phyloP scores from a whole-genome alignment of 2,888 invertebrate species.

The Malthinus flaveolus region DNA sequence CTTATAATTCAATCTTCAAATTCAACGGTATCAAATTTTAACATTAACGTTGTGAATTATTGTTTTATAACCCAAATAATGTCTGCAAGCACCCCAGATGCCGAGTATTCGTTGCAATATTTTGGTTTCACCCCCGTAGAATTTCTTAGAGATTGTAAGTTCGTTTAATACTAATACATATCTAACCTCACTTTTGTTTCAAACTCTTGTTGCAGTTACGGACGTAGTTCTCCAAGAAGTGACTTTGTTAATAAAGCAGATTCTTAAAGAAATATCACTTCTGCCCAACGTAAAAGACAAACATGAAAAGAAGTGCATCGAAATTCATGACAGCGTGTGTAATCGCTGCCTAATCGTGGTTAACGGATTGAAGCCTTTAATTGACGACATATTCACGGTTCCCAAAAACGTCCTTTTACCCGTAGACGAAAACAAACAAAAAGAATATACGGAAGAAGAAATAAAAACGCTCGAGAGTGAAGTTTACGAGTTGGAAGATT shows the following conservation, averaged over 20 bases:
- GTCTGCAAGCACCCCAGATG: not conserved
- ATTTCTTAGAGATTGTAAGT: conserved; percentile 9
- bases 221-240: not conserved
- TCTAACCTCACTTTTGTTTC: not conserved
- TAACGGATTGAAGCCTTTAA: not conserved
- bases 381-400: not conserved
- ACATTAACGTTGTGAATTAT: not conserved
- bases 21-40: no score
- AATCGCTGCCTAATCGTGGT: no score
- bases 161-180: not conserved
- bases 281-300: no score
- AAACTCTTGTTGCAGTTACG: not conserved
- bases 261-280: not conserved
- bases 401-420: conserved; percentile 3
- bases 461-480: not conserved
- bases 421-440: not conserved
- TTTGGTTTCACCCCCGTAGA: not conserved
- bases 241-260: not conserved
- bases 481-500: not conserved
- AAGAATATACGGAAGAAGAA: conserved; percentile 3
- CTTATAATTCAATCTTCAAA: no score
- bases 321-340: no score
- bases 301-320: no score
- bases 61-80: not conserved
- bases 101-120: conserved; percentile 3